Evolutionary conservation across 2,888 invertebrate genomes (phyloP).

Genomic region (Phorcus lineatus): DNA sequence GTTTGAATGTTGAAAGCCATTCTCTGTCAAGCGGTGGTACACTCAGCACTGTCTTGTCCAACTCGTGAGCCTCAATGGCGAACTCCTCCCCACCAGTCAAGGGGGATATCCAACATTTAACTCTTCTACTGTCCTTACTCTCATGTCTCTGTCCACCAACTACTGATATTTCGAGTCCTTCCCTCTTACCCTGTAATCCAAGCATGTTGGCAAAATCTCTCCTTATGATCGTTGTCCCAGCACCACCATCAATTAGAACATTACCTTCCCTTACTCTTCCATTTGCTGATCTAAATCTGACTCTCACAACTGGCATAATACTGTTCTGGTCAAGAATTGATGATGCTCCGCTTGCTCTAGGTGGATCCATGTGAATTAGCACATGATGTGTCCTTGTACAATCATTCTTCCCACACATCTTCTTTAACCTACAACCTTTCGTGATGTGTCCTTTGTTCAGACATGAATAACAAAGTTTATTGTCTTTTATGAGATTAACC

Average conservation of each 20-base stretch:
- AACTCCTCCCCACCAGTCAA: conserved; percentile 21
- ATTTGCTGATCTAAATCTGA: conserved; percentile 16
- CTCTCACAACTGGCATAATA: conserved; percentile 23
- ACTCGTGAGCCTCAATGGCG: conserved; percentile 29
- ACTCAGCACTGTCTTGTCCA: conserved; percentile 30
- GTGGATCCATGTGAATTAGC: conserved; percentile 25
- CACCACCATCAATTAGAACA: conserved; percentile 26
- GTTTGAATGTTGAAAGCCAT: background rate
- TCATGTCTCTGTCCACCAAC: conserved; percentile 1
- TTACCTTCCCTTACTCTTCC: conserved; percentile 24
- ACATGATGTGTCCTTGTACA: conserved; percentile 23
- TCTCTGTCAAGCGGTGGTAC: conserved; percentile 14
- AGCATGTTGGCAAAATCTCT: conserved; percentile 25
- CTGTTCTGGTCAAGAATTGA: conserved; percentile 9
- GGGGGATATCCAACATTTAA: conserved; percentile 24
- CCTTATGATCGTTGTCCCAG: conserved; percentile 26
- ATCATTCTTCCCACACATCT: conserved; percentile 21
- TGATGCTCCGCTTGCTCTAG: background rate
- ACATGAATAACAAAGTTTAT: conserved; percentile 26
- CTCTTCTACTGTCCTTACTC: conserved; percentile 3
- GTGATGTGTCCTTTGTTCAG: background rate
- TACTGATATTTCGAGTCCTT: background rate
- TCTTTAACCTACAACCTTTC: conserved; percentile 16
- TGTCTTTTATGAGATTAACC: background rate
- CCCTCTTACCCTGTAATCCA: conserved; percentile 18